Evolutionary conservation across 2,888 invertebrate genomes (phyloP), one percentile per base, ranked within the genome.

Genomic region (Polydrusus cervinus): DNA sequence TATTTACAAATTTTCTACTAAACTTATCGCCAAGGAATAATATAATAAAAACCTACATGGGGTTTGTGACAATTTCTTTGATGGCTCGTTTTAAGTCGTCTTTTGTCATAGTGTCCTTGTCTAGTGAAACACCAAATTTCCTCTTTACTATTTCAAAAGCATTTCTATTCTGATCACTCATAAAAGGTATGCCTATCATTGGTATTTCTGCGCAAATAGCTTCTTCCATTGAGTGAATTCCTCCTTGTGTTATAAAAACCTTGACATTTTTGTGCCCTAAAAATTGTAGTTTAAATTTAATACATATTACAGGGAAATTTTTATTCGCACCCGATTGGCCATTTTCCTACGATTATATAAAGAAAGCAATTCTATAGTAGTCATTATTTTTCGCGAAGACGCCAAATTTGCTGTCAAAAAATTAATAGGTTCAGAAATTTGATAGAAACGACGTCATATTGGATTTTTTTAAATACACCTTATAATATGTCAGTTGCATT

Each of bases 171-270:
- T 88, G 88, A 71, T 88, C 88, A 0, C 83, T 86, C 2, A 86
- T 78, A 80, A 88, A 85, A 6, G 88, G 88, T 43, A 88, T 79
- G 10, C 85, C 87, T 7, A 89, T 81, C 3, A 88, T 68, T 3
- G 89, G 88, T 1, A 88, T 87, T 30, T 84, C 85, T 6, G 85
- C 85, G 16, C 79, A 80, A 8, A 88, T 85, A 1, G 88, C 85
- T 75, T 89, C 88, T 25, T 87, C 87, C 3, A 86, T 84, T 0
- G 88, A 88, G 55, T 88, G 88, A 1, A 87, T 77, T 5, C 88
- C 88, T 64, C 87, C 87, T 83, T 88, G 89, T 0, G 86, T 88
- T 45, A 88, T 86, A 71, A 88, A 88, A 0, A 87, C 62, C 71
- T 87, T 88, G 0, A 88, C 78, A 68, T 88, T 88, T 68, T 83